Base-by-base conservation (phyloP, 2,113 vertebrate species). In the Pterocles orientalis region DNA sequence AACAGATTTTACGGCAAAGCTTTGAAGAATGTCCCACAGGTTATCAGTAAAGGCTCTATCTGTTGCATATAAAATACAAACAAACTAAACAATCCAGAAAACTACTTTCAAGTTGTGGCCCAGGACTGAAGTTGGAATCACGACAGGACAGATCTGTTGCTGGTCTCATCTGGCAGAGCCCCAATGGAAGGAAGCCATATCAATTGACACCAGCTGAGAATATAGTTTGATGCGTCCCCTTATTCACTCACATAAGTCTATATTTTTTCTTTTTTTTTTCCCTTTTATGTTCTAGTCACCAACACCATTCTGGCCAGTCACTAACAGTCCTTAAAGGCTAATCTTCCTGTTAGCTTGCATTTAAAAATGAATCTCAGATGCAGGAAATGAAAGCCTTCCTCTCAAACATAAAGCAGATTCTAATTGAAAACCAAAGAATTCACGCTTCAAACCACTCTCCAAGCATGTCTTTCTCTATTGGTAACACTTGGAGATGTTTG, bases 331-430 rank as follows among this genome's bases (percentile, higher is more conserved):
- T 94, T 90, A 92, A 95, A 96, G 68, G 66, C 92, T 97, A 94
- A 95, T 95, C 87, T 83, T 97, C 79, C 87, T 93, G 91, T 81
- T 91, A 91, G 89, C 64, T 96, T 92, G 73, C 79, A 82, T 94
- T 93, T 88, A 92, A 95, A 97, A 97, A 95, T 95, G 39, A 96
- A 75, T 91, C 64, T 97, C 94, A 96, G 89, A 83, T 90, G 95
- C 60, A 91, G 94, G 94, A 95, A 97, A 97, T 97, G 60, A 95
- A 91, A 89, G 61, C 76, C 88, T 97, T 96, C 95, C 90, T 95
- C 43, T 79, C 33, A 94, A 96, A 95, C 82, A 68, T 65, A 76
- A 94, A 95, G 90, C 91, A 92, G 91, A 88, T 92, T 93, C 79
- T 84, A 88, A 61, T 0, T 73, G 51, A 88, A 92, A 96, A 92